These are phyloP conservation scores for Drosophila falleni DNA, from an alignment of 2,888 invertebrate species.

Conservation along the genomic window DNA sequence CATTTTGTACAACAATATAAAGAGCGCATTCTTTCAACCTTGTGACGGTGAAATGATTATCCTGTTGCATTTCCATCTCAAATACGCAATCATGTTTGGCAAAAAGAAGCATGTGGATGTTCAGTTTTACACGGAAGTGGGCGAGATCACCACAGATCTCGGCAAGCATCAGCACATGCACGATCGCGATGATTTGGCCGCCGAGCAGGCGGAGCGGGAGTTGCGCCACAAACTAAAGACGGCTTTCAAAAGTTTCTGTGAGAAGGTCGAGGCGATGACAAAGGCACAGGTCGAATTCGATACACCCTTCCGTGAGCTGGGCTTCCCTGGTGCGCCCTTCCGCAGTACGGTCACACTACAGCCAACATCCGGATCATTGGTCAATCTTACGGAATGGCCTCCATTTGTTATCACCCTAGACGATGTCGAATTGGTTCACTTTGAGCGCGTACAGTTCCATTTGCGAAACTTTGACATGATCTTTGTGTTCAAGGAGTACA, in stretches of 20 bases:
- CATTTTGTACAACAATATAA: conserved; percentile 99
- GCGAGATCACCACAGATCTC: conserved; percentile 99
- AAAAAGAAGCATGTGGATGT: conserved; percentile 99
- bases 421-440: conserved; percentile 99
- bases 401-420: conserved; percentile 99
- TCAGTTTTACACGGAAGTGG: conserved; percentile 99
- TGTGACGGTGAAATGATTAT: conserved; percentile 99
- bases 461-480: conserved; percentile 99
- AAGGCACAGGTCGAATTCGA: conserved; percentile 99
- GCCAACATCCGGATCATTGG: conserved; percentile 98
- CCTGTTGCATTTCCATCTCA: conserved; percentile 98
- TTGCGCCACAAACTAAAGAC: conserved; percentile 97
- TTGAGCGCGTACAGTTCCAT: conserved; percentile 99
- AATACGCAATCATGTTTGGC: conserved; percentile 99
- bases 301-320: conserved; percentile 98
- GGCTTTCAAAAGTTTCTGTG: conserved; percentile 99
- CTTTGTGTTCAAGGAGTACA: conserved; percentile 99
- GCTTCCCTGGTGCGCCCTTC: conserved; percentile 98
- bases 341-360: conserved; percentile 98
- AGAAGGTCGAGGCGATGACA: conserved; percentile 97
- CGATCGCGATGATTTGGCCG: conserved; percentile 98
- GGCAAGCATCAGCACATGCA: conserved; percentile 99
- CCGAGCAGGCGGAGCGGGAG: conserved; percentile 99
- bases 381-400: conserved; percentile 99
- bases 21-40: conserved; percentile 99